Evolutionary conservation across 2,113 vertebrate genomes (phyloP), one percentile per base, ranked within the genome.

Genomic region (Proteles cristata): DNA sequence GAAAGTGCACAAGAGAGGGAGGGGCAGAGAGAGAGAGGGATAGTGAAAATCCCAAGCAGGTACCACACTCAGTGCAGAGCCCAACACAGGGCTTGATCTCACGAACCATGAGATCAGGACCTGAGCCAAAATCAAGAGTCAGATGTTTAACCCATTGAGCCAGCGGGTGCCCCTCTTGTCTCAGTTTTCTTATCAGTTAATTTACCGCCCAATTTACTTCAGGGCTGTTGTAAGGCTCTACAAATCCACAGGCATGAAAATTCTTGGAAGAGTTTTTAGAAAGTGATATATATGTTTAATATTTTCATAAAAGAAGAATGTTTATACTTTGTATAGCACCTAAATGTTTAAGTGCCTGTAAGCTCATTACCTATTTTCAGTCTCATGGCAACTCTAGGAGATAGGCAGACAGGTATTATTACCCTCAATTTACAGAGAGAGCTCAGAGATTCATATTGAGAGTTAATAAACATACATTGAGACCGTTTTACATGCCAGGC

Each of bases 231-330:
- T 63, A 19, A 95, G 28, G 68, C 39, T 79, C 69, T 73, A 5
- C 81, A 53, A 91, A 45, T 77, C 35, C 73, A 68, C 10, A 93
- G 96, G 16, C 43, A 68, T 88, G 48, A 93, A 85, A 12, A 15
- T 82, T 92, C 88, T 86, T 74, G 90, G 73, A 74, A 85, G 61
- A 82, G 28, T 66, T 69, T 94, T 48, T 8, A 43, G 93, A 90
- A 94, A 82, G 14, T 85, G 17, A 61, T 68, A 61, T 48, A 43
- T 5, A 66, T 66, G 39, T 83, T 86, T 87, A 48, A 71, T 25
- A 94, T 91, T 92, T 94, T 61, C 80, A 82, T 26, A 68, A 95
- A 96, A 92, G 73, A 91, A 74, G 71, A 94, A 82, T 79, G 7
- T 50, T 81, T 93, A 58, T 79, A 45, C 17, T 74, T 93, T 89